Conservation (phyloP, 2,113 vertebrate genomes). For the Xiphophorus hellerii region DNA sequence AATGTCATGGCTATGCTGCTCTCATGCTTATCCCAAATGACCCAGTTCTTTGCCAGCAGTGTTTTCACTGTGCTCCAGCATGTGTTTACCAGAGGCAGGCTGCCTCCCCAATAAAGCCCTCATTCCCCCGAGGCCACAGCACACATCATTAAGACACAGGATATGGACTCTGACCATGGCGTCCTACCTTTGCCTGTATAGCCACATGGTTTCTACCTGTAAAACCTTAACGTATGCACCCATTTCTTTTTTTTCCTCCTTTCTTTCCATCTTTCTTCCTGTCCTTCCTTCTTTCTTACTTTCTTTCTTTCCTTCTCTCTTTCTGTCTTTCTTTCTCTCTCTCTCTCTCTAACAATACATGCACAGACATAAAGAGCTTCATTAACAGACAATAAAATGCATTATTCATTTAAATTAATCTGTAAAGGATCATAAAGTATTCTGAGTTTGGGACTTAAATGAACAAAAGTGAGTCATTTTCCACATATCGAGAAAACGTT, state of each 20-base stretch:
- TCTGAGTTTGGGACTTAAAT: too few species aligned
- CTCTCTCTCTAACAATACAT: not conserved
- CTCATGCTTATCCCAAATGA: conserved; percentile 74
- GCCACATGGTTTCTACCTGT: conserved; percentile 78
- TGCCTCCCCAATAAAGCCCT: conserved; percentile 75
- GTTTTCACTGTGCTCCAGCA: conserved; percentile 71
- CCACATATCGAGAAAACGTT: not conserved
- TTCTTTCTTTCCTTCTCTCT: not conserved
- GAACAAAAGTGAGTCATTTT: not conserved
- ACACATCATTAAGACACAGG: conserved; percentile 76
- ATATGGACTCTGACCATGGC: conserved; percentile 73
- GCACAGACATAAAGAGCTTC: not conserved
- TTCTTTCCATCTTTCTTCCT: conserved; percentile 40
- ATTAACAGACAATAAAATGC: not conserved
- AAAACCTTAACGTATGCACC: conserved; percentile 56
- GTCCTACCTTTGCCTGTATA: conserved; percentile 62
- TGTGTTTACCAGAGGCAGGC: conserved; percentile 77
- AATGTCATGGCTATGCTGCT: conserved; percentile 57
- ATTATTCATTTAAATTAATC: not conserved
- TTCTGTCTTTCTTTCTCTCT: conserved; percentile 12
- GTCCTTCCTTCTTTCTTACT: conserved; percentile 4
- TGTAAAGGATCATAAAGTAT: not conserved
- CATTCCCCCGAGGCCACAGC: conserved; percentile 62
- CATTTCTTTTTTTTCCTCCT: conserved; percentile 51
- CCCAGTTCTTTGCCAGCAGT: conserved; percentile 64